Percentiles rank a stretch among this genome's conserved stretches.
Conservation (phyloP, 2,113 vertebrate genomes). For the Arizona elegans region DNA sequence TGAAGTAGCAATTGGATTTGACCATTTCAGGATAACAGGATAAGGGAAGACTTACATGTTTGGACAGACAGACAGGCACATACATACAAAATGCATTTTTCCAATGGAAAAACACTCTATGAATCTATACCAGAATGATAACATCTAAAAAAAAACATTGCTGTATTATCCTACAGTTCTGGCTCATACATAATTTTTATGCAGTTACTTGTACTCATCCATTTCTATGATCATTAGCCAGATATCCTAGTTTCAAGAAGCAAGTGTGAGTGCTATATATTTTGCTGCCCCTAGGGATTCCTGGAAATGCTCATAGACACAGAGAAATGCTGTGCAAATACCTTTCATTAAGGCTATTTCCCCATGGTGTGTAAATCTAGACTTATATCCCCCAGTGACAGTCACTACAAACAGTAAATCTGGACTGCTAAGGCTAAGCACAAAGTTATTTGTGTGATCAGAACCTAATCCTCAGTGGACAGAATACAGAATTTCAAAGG, state of each 20-base stretch:
- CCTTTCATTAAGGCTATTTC: background rate
- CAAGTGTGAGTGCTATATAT: background rate
- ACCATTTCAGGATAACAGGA: background rate
- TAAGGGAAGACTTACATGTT: background rate
- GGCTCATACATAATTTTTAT: background rate
- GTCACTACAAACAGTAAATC: background rate
- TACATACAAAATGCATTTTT: background rate
- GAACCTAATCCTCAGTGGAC: background rate
- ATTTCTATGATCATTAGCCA: background rate
- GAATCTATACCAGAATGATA: background rate
- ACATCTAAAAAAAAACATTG: background rate
- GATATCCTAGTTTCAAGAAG: background rate
- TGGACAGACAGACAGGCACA: background rate
- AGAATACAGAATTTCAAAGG: background rate
- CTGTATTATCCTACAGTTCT: background rate
- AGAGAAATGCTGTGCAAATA: background rate
- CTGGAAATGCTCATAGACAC: background rate
- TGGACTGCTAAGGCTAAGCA: background rate
- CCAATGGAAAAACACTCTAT: background rate
- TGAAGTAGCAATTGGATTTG: background rate
- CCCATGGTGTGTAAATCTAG: background rate
- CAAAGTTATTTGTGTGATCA: background rate
- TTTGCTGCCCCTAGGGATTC: background rate
- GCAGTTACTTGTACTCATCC: background rate
- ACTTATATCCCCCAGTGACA: background rate